Conservation (phyloP, 2,113 vertebrate genomes). For the Felis chaus region DNA sequence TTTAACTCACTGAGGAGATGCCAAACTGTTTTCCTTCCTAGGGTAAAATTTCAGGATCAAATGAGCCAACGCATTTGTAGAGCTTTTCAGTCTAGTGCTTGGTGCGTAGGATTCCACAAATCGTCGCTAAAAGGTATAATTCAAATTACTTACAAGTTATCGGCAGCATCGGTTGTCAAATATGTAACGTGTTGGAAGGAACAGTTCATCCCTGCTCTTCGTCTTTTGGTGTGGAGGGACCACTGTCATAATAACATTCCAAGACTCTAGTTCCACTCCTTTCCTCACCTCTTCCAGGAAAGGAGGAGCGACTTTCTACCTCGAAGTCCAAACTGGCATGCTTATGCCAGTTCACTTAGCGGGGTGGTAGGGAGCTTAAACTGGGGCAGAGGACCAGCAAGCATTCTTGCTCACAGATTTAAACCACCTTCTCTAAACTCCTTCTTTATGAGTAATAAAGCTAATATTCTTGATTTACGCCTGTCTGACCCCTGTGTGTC, state of each 20-base stretch:
- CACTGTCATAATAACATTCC: background rate
- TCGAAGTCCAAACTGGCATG: background rate
- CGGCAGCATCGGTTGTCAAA: constrained; percentile 43
- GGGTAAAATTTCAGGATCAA: constrained; percentile 54
- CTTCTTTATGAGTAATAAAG: background rate
- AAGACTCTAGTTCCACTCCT: background rate
- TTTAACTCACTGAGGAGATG: constrained; percentile 19
- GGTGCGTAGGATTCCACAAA: constrained; percentile 45
- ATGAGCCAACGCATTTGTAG: constrained; percentile 22
- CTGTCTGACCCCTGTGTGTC: background rate
- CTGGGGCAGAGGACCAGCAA: background rate
- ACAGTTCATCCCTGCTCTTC: background rate
- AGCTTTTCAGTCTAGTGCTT: constrained; percentile 45
- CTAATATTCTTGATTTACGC: background rate
- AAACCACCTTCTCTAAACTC: background rate
- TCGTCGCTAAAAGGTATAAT: constrained; percentile 34
- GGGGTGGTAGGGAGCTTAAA: background rate
- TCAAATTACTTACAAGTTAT: constrained; percentile 12
- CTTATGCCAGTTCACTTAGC: background rate
- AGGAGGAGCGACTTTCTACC: background rate
- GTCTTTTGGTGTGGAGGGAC: background rate
- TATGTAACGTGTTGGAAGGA: background rate
- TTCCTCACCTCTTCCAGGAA: background rate
- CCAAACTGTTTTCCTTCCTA: constrained; percentile 16
- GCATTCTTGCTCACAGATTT: background rate